phyloP scores from a whole-genome alignment of 2,888 invertebrate genomes.

The Zaprionus bogoriensis region DNA sequence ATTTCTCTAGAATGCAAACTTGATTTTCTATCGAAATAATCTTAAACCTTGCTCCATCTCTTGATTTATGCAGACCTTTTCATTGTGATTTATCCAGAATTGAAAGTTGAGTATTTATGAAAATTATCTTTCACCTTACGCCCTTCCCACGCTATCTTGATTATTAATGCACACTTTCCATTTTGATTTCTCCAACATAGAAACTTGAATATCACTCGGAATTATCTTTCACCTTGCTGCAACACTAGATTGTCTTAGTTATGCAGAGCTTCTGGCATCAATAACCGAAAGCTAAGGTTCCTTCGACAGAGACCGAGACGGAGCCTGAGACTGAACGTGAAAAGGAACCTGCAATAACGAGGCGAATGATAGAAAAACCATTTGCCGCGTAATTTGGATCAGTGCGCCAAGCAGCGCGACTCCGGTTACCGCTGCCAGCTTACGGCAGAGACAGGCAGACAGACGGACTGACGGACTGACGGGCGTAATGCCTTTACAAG shows the following conservation, averaged over 20 bases:
- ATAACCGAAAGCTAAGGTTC: neutral
- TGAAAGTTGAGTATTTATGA: too few species aligned
- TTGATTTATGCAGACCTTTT: too few species aligned
- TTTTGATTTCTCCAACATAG: too few species aligned
- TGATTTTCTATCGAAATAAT: too few species aligned
- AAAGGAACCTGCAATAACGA: conserved; percentile 53
- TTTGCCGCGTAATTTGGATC: conserved; percentile 54
- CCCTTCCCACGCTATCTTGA: too few species aligned
- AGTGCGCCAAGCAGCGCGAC: conserved; percentile 32
- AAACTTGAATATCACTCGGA: too few species aligned
- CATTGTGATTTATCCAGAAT: too few species aligned
- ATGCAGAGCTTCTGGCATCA: conserved; percentile 16
- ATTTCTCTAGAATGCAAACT: too few species aligned
- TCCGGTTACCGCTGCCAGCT: conserved; percentile 29
- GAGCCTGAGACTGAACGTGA: too few species aligned
- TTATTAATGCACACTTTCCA: too few species aligned
- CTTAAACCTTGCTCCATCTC: too few species aligned
- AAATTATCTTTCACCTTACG: too few species aligned
- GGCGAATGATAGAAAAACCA: conserved; percentile 67
- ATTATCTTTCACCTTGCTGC: neutral
- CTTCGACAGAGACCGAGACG: neutral
- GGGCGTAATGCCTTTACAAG: conserved; percentile 68
- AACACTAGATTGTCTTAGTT: neutral
- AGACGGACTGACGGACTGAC: neutral
- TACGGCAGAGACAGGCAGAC: neutral